phyloP scores from a whole-genome alignment of 2,113 vertebrate genomes.

The Phocoena sinus region DNA sequence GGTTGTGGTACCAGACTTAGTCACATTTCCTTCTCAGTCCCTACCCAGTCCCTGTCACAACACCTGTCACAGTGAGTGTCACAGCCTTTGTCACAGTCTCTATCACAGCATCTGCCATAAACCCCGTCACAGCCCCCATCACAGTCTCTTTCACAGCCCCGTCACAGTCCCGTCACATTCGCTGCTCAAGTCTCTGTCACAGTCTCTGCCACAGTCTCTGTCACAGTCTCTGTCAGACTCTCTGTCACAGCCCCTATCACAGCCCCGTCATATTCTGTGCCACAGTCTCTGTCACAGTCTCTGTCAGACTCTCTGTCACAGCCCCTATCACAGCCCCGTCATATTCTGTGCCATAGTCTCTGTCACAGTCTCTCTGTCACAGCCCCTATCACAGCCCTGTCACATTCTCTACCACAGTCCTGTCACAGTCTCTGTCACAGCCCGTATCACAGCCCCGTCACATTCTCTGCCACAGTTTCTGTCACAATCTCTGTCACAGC shows the following conservation, averaged over 20 bases:
- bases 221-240: background rate
- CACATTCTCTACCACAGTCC: fast-evolving
- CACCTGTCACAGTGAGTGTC: background rate
- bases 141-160: background rate
- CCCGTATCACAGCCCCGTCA: fast-evolving
- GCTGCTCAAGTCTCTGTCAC: background rate
- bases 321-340: fast-evolving
- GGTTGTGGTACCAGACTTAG: slow-evolving; percentile 36
- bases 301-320: too few species aligned
- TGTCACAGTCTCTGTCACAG: background rate
- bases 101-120: background rate
- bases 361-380: background rate
- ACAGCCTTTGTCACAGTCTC: background rate
- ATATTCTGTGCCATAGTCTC: fast-evolving
- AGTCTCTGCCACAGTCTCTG: background rate
- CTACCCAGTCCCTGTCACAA: background rate
- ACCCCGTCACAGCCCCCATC: background rate
- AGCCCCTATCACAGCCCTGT: fast-evolving
- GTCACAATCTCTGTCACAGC: background rate
- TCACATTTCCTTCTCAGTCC: background rate
- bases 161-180: too few species aligned
- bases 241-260: background rate
- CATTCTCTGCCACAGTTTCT: background rate
- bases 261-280: too few species aligned
- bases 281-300: background rate